A percentile compares a stretch with the other conserved stretches of the same genome.
phyloP scores from a whole-genome alignment of 2,113 vertebrate species.

The Aphelocoma coerulescens region DNA sequence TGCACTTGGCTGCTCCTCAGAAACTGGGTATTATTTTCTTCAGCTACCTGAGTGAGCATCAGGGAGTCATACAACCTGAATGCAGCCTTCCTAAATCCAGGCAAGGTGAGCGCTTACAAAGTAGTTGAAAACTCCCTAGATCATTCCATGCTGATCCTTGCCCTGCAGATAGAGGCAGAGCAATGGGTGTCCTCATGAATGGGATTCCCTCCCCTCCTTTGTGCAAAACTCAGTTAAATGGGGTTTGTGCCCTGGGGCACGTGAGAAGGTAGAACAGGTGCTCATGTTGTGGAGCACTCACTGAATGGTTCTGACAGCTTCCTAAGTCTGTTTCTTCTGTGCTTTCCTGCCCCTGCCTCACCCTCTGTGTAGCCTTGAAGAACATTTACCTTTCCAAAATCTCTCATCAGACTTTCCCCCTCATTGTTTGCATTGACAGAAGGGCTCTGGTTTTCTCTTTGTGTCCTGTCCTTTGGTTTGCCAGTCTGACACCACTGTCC shows the following conservation, averaged over 20 bases:
- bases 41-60: not conserved
- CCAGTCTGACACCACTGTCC: not conserved
- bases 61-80: not conserved
- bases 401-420: not conserved
- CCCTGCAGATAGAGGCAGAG: not conserved
- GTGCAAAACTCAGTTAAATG: not conserved
- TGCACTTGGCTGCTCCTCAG: not conserved
- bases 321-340: not conserved
- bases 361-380: not conserved
- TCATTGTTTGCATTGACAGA: not conserved
- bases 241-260: not conserved
- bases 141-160: not conserved
- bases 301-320: not conserved
- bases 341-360: not conserved
- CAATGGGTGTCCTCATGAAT: not conserved
- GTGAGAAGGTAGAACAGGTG: not conserved
- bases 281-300: not conserved
- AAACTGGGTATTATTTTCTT: not conserved
- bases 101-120: not conserved
- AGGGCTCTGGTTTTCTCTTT: not conserved
- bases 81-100: not conserved
- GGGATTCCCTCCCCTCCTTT: not conserved
- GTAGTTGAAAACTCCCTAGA: not conserved
- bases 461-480: not conserved
- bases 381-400: not conserved